Base-by-base conservation (phyloP, 1,140 invertebrate species). In the Zaprionus taronus region DNA sequence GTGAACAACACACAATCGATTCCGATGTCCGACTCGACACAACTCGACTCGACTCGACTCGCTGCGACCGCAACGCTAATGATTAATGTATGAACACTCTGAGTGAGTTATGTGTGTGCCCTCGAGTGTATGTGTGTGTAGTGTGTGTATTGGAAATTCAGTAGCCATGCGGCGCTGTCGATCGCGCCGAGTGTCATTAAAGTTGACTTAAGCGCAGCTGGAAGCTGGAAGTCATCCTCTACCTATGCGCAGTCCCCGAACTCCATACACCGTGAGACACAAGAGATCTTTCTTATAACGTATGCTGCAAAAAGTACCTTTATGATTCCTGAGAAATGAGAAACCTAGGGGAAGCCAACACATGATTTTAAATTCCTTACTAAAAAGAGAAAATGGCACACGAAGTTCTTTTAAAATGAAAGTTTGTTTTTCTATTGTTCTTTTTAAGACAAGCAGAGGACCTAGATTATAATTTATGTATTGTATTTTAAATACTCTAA, bases 101-200 rank as follows among this genome's bases (percentile, higher is more conserved):
- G 64, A 78, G 72, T 75, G 67, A 78, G 60, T 66, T 72, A 77
- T 70, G 44, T 53, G 7, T 38, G 36, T 47, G 17, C 47, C 20
- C 47, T 24, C 47, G 47, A 47, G 51, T 69, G 36, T 61, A 4
- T 62, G 17, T 22, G 15, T n/a, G 24, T 38, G 47, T 57, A 56
- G 6, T 57, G 20, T 28, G 31, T 62, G 22, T 65, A 63, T 69
- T 70, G 47, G 38, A 78, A 83, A 79, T 89, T 68, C 85, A 90
- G 85, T 85, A 90, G 85, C 81, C 75, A 72, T 56, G 66, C 84
- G 64, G 78, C 78, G 62, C 78, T 72, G 81, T 87, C 84, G 84
- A 87, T 87, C 84, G 81, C 74, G 56, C 55, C 72, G 81, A 90
- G 85, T 85, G 81, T 90, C 85, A 89, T 90, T 90, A 85, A 72